phyloP scores from a whole-genome alignment of 2,797 vertebrate genomes.

The Alauda arvensis region DNA sequence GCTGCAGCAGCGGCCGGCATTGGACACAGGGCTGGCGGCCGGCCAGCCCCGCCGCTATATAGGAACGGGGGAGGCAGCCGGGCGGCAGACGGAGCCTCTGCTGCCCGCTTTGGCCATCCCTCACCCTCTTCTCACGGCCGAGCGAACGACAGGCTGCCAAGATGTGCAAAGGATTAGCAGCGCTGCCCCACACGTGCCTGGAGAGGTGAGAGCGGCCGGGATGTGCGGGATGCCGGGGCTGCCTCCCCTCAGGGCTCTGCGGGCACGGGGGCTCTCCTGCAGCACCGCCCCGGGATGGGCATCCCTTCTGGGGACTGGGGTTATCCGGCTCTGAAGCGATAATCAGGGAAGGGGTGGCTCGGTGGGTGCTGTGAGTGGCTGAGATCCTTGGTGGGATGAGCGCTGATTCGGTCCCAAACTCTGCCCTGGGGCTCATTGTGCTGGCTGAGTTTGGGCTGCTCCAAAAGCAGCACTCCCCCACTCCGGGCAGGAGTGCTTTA shows the following conservation, averaged over 20 bases:
- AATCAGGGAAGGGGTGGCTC: not conserved
- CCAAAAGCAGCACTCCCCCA: not conserved
- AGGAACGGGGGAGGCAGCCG: not conserved
- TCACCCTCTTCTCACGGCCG: not conserved
- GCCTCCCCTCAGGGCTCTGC: not conserved
- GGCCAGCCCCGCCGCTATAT: constrained; percentile 21
- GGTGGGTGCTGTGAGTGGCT: not conserved
- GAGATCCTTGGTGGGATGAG: accelerated
- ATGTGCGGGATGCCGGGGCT: accelerated
- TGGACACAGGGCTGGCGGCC: constrained; percentile 26
- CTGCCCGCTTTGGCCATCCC: not conserved
- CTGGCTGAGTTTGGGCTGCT: not conserved
- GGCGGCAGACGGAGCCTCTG: not conserved
- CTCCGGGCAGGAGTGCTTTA: accelerated
- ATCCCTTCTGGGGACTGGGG: accelerated
- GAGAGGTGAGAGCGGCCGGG: constrained; percentile 35
- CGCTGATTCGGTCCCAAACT: accelerated
- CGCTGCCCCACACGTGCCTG: constrained; percentile 55
- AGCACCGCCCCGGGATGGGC: accelerated
- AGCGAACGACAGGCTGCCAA: constrained; percentile 10
- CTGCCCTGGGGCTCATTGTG: not conserved
- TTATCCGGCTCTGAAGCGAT: not conserved
- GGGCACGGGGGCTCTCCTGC: not conserved
- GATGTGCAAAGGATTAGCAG: constrained; percentile 62
- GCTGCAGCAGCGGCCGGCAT: not conserved